phyloP scores from a whole-genome alignment of 1,140 invertebrate genomes.

The Ylistrum balloti region DNA sequence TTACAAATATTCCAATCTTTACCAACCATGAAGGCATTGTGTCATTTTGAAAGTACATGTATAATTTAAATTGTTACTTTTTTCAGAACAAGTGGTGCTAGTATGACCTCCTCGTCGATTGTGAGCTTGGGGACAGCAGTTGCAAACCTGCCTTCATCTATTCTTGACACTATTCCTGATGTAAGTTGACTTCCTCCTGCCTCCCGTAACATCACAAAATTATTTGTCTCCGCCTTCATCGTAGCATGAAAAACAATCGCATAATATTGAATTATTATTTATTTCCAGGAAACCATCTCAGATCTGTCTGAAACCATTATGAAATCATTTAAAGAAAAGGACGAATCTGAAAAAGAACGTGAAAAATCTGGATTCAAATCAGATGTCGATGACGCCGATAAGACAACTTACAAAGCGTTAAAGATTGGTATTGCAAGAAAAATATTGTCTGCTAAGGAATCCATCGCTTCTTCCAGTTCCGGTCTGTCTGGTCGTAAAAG shows the following conservation, averaged over 20 bases:
- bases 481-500: slow-evolving; percentile 38
- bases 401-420: slow-evolving; percentile 14
- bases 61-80: not conserved
- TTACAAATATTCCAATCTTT: no score
- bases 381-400: slow-evolving; percentile 22
- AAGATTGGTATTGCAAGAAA: slow-evolving; percentile 42
- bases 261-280: not conserved
- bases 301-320: slow-evolving; percentile 49
- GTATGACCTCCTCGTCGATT: slow-evolving; percentile 17
- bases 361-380: slow-evolving; percentile 50
- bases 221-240: not conserved
- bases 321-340: slow-evolving; percentile 51
- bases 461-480: not conserved
- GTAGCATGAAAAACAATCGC: not conserved
- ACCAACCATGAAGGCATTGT: no score
- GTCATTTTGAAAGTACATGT: no score
- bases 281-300: slow-evolving; percentile 37
- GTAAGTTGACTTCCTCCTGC: not conserved
- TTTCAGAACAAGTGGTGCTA: slow-evolving; percentile 45
- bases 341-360: not conserved
- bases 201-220: not conserved
- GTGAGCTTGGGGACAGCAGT: slow-evolving; percentile 43
- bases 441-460: slow-evolving; percentile 43
- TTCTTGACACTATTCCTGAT: slow-evolving; percentile 42
- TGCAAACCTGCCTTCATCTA: slow-evolving; percentile 42